Base-by-base conservation (phyloP, 2,888 invertebrate genomes). In the Hermaeophaga mercurialis region DNA sequence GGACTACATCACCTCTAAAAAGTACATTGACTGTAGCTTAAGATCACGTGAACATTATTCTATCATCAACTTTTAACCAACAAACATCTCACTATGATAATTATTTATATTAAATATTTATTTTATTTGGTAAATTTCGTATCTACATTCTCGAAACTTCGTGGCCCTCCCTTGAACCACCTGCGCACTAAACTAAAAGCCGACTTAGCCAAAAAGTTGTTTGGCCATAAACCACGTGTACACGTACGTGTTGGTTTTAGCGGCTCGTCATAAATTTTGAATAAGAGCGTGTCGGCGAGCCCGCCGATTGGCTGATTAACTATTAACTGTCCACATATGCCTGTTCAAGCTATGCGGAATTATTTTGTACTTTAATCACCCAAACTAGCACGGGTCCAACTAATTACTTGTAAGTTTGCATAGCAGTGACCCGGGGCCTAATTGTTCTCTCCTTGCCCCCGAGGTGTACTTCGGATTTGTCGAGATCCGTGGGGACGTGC, bases 351-450 rank as follows among this genome's bases (percentile, higher is more conserved):
- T 34, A n/a, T n/a, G 43, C 24, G 48, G 24, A 48, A 48, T 48
- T 48, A 48, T 48, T 48, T 48, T 26, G 38, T 49, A 38, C 48
- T 38, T 48, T 26, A 48, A 48, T 48, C 24, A 48, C 38, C 38
- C 24, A 49, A 22, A 49, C 48, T 26, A 39, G 15, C 38, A 17
- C 17, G 9, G 26, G 17, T 26, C 26, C 17, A 18, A 36, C 36
- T 49, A 49, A 49, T 49, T 49, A 49, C 48, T 26, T 39, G n/a
- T 26, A 39, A 49, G 48, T 49, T 49, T 38, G 19, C 38, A 39
- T 39, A 49, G 38, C 48, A 39, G 38, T 39, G 28, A 49, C 39
- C 48, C 48, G 6, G 24, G 6, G 36, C 39, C 36, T 39, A 39
- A 49, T 49, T 49, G 39, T 39, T 38, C 48, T 39, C 48, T 48